Conservation (phyloP, 92 coral and sea anemone species). For the Anthopleura xanthogrammica region DNA sequence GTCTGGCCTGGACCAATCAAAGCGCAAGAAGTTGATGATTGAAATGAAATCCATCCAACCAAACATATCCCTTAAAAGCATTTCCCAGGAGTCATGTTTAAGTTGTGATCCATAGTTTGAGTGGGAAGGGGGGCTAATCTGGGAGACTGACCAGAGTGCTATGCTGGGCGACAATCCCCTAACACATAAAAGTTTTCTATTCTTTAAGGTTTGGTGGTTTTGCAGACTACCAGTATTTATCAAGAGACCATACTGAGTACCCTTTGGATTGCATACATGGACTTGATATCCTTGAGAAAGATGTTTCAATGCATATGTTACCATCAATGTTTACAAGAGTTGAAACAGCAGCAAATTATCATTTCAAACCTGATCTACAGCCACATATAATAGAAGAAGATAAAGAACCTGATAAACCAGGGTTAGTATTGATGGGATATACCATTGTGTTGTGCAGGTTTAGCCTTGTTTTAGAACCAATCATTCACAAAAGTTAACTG, state of each 20-base stretch:
- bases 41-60: no score
- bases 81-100: no score
- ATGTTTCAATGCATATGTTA: constrained; percentile 64
- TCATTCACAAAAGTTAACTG: no score
- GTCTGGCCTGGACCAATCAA: no score
- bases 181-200: not conserved
- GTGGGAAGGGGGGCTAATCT: no score
- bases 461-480: no score
- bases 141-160: no score
- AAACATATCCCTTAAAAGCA: no score
- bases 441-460: not conserved
- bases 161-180: no score
- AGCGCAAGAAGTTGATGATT: no score
- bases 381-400: constrained; percentile 29
- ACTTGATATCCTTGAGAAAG: constrained; percentile 55
- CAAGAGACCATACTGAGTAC: constrained; percentile 60
- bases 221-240: constrained; percentile 90
- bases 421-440: constrained; percentile 21
- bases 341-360: constrained; percentile 73
- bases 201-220: constrained; percentile 66
- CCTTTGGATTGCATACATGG: constrained; percentile 61
- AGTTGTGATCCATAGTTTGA: no score
- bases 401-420: constrained; percentile 39
- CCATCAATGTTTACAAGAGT: constrained; percentile 83
- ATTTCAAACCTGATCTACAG: constrained; percentile 38